Conservation (phyloP, 2,113 vertebrate species). For the Tor tambroides region DNA sequence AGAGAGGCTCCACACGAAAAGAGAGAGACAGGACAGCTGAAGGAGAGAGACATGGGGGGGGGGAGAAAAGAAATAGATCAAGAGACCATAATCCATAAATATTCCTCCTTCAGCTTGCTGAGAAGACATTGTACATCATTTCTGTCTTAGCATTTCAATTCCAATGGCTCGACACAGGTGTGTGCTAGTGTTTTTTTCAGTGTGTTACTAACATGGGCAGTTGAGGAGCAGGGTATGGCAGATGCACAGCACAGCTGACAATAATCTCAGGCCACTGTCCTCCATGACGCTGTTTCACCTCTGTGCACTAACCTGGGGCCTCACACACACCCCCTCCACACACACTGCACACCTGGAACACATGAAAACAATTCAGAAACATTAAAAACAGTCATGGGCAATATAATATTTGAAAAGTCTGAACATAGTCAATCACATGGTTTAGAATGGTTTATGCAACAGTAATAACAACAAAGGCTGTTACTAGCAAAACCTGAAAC, state of each 20-base stretch:
- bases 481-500: not conserved
- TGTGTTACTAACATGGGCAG: constrained; percentile 73
- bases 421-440: not conserved
- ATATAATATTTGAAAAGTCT: not conserved
- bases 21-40: constrained; percentile 51
- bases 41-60: constrained; percentile 40
- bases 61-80: not conserved
- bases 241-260: constrained; percentile 78
- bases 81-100: not conserved
- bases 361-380: constrained; percentile 21
- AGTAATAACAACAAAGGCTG: not conserved
- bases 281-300: constrained; percentile 75
- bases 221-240: constrained; percentile 73
- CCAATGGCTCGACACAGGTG: not conserved
- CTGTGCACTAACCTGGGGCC: constrained; percentile 66
- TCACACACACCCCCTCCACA: constrained; percentile 48
- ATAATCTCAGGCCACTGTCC: constrained; percentile 73
- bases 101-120: not conserved
- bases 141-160: not conserved
- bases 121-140: not conserved
- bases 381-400: not conserved
- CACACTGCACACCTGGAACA: constrained; percentile 67
- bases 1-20: constrained; percentile 84
- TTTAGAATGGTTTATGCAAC: not conserved
- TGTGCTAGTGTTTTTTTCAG: not conserved